Evolutionary conservation across 1,140 invertebrate genomes (phyloP), one percentile per base, ranked within the genome.

Genomic region (Anastrepha obliqua): DNA sequence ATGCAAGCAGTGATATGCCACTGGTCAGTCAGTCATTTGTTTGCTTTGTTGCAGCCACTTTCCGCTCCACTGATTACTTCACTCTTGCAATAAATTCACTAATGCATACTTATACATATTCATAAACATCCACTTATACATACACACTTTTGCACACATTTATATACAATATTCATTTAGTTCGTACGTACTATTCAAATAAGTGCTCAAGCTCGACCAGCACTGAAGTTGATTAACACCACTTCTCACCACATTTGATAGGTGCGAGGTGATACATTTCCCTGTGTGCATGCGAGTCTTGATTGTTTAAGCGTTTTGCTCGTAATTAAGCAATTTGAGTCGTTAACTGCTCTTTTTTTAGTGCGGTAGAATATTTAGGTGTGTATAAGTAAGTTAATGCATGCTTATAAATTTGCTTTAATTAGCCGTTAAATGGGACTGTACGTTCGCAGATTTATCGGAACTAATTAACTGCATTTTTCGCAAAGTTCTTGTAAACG

Each of bases 1-100:
- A 8, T 51, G 20, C 64, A 6, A 67, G 6, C 11, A 17, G 4
- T 47, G 67, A 17, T 9, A 74, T 42, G 44, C 13, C 17, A 81
- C 47, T 81, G 51, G 74, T 81, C 74, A 81, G 74, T 81, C 74
- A 81, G 47, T 74, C 47, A 17, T 58, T 81, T 81, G 42, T n/a
- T 20, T 55, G 74, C 47, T 81, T 81, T 47, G 74, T 58, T 81
- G 44, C 8, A 81, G 47, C 47, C 44, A 51, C 47, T 81, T 81
- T 81, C 74, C 47, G 74, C 47, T 81, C 20, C 74, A 81, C 74
- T 81, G 74, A 55, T 13, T 51, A 42, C n/a, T 29, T 29, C 29
- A 29, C 74, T 15, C 47, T 58, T 51, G 9, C 17, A 55, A 78
- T 29, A 29, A 29, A 29, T 29, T 29, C 29, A 29, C 29, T 29